Conservation (phyloP, 2,888 invertebrate species). For the Mesoligia furuncula region DNA sequence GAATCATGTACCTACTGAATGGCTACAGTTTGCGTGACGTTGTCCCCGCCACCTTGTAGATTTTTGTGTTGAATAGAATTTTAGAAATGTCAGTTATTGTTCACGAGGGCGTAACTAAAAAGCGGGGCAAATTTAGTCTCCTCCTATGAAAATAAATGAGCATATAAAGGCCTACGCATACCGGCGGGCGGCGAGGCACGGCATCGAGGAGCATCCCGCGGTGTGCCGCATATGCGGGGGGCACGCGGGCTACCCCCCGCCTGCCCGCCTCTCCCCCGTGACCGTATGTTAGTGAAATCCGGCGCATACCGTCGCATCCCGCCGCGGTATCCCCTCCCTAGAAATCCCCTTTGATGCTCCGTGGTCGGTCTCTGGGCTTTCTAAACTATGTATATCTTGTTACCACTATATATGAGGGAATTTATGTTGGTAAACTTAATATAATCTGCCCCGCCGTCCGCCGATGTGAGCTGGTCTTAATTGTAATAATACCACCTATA, state of each 20-base stretch:
- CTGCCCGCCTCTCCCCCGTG: neutral
- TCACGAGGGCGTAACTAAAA: slow-evolving; percentile 12
- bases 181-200: neutral
- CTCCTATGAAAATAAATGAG: neutral
- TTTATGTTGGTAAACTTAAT: neutral
- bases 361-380: neutral
- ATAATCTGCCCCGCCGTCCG: neutral
- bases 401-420: neutral
- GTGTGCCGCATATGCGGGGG: too few species aligned
- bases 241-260: too few species aligned
- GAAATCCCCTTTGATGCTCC: neutral
- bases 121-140: slow-evolving; percentile 2
- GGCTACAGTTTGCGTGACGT: too few species aligned
- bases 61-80: neutral
- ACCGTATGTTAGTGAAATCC: neutral
- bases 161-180: neutral
- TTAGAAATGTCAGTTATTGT: neutral
- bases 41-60: too few species aligned
- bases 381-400: neutral
- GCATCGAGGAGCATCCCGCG: neutral
- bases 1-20: too few species aligned
- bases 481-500: neutral
- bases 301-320: neutral
- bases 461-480: neutral
- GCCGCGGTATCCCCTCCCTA: neutral